These are phyloP conservation scores for Rhyacichthys aspro DNA, from an alignment of 2,797 vertebrate species.

Conservation along the genomic window DNA sequence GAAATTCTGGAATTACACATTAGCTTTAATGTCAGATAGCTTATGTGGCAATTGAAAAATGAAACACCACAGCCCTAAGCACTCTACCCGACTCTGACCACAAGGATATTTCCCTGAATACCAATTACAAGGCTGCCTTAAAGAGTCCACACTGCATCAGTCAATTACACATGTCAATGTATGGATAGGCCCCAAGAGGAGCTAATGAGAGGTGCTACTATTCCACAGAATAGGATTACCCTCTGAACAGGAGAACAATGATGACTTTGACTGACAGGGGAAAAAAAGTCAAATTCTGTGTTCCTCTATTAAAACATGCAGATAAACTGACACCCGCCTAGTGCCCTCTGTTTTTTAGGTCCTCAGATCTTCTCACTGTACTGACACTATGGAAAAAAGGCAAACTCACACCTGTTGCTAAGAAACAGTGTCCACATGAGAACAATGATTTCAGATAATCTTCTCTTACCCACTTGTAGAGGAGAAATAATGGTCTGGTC, in stretches of 20 bases:
- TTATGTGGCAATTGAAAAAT: conserved; percentile 3
- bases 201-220: not conserved
- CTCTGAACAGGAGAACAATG: not conserved
- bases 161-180: conserved; percentile 13
- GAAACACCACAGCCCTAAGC: not conserved
- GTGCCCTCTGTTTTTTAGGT: not conserved
- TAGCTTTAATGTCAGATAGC: not conserved
- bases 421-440: not conserved
- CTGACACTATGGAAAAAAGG: not conserved
- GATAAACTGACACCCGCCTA: not conserved
- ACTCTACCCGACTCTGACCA: not conserved
- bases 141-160: conserved; percentile 11
- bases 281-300: too few relatives aligned
- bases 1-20: not conserved
- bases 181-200: not conserved
- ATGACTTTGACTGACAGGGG: not conserved
- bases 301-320: not conserved
- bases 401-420: not conserved
- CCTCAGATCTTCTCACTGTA: not conserved
- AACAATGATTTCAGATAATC: too few relatives aligned
- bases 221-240: not conserved
- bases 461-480: too few relatives aligned
- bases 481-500: too few relatives aligned
- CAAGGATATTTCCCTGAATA: conserved; percentile 8
- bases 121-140: conserved; percentile 3